Evolutionary conservation across 2,797 vertebrate species (phyloP), one percentile per base, ranked within the genome.

Genomic region (Aldrovandia affinis): DNA sequence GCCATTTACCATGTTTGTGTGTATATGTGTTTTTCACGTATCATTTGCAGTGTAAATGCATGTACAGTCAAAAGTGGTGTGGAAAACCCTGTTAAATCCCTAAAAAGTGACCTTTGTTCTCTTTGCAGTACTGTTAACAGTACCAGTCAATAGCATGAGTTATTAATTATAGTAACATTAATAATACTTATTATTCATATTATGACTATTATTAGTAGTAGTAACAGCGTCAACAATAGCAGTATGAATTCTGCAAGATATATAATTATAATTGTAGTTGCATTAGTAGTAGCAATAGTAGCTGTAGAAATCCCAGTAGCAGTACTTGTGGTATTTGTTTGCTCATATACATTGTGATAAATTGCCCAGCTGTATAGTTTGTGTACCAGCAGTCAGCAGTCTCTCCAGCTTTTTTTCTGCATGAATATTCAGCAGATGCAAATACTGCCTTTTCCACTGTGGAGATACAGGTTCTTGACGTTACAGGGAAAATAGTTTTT

Each of bases 371-470:
- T 59, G 42, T 78, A 59, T 65, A 85, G 85, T 88, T 81, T 70
- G 88, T 88, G 86, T 61, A 82, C 18, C 28, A n/a, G 57, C 42
- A 68, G 55, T 86, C 86, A 84, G 61, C 42, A 86, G 61, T 86
- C 79, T 59, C 85, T 82, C 47, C 52, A 8, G 84, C 83, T 70
- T 80, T 44, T 36, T 52, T 73, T 85, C 82, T 80, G 0, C 78
- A 90, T 90, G 83, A 88, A 91, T 91, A 92, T 91, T 89, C 84
- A 90, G 4, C 82, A 54, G 18, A 88, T 91, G 88, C 88, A 86
- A 89, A 92, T 89, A 86, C 90, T 86, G 88, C 88, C 89, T 90
- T 89, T 89, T 90, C 85, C 82, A 20, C 14, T 79, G 42, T 85
- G 78, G 68, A 84, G 54, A 83, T 83, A 44, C 81, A 47, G 54